Base-by-base conservation (phyloP, 2,888 invertebrate genomes). In the Meandrusa payeni region DNA sequence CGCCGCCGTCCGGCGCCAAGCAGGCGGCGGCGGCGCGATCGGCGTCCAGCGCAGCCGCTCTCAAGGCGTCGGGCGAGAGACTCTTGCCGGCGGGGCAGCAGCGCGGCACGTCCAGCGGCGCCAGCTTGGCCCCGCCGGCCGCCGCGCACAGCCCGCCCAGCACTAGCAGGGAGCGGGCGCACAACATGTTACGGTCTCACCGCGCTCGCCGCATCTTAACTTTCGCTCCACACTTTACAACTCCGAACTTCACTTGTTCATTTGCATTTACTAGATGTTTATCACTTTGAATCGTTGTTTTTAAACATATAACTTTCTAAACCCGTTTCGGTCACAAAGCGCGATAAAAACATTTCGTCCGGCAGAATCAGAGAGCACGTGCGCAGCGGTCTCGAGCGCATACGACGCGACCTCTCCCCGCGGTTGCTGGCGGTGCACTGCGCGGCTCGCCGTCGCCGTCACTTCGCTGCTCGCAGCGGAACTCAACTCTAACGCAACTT, bases 11-110 rank as follows among this genome's bases (percentile, higher is more conserved):
- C 19, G 64, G 64, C 2, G 70, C 64, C 6, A 50, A 56, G 9
- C 24, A 63, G 50, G 34, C 54, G 54, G 62, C 79, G 74, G 32
- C 54, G 61, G 69, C 44, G 60, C 65, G 48, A 72, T 76, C 48
- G 89, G 68, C 51, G 76, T 75, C 61, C 90, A 89, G 32, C 86
- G 88, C 47, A 76, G 69, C 15, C 74, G 85, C 60, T 64, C 89
- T 85, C 52, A 89, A 76, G 31, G 90, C 73, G 26, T 56, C 1
- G 64, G 50, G 7, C 63, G 62, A 1, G 70, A 62, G 6, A 52
- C 59, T 3, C 62, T 61, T 1, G 17, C 51, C 19, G 64, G 64
- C 2, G 69, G 64, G 65, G 57, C 69, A 73, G 66, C 76, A 76
- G 52, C 65, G 72, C 67, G 77, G 68, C 62, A 75, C 68, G 45